phyloP scores from a whole-genome alignment of 2,113 vertebrate species.

The Lanius ludovicianus region DNA sequence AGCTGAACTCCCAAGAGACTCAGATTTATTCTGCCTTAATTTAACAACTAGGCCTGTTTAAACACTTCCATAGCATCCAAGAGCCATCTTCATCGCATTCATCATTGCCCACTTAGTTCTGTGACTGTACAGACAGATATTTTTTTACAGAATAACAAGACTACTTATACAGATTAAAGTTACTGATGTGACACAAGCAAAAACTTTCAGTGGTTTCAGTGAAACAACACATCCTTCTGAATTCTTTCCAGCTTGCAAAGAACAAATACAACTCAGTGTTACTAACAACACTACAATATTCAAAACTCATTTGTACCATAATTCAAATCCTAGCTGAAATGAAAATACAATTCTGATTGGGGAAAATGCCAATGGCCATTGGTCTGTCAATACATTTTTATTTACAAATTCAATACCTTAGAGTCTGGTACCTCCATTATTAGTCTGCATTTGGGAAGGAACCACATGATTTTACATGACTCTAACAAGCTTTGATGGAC shows the following conservation, averaged over 20 bases:
- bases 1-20: not conserved
- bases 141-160: not conserved
- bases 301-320: not conserved
- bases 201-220: not conserved
- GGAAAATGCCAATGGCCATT: not conserved
- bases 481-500: not conserved
- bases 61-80: not conserved
- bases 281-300: not conserved
- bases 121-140: not conserved
- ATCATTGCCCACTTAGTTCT: not conserved
- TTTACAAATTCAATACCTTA: not conserved
- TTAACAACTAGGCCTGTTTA: not conserved
- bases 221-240: not conserved
- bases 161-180: not conserved
- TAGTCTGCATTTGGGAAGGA: not conserved
- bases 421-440: not conserved
- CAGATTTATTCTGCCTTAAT: not conserved
- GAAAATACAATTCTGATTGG: not conserved
- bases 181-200: not conserved
- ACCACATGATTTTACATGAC: not conserved
- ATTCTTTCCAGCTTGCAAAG: not conserved
- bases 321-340: not conserved
- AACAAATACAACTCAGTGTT: not conserved
- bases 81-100: not conserved
- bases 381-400: not conserved